Base-by-base conservation (phyloP, 64 coral and sea anemone species). In the Porites australiensis region DNA sequence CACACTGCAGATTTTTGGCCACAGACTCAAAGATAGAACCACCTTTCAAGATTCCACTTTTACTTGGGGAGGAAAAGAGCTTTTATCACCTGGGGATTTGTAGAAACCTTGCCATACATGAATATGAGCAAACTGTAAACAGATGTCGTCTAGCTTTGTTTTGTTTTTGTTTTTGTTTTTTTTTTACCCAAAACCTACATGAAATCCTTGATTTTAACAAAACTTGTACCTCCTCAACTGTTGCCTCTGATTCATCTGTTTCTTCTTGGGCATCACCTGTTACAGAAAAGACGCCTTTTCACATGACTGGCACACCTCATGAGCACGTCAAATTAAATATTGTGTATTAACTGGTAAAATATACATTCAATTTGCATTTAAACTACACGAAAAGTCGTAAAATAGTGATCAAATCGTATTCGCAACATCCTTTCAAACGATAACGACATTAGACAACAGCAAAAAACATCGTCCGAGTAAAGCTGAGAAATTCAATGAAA, bases 231-330 rank as follows among this genome's bases (percentile, higher is more conserved):
- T 77, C 96, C 82, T 98, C 96, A 22, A 98, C 91, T 79, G 93
- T 93, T 13, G 87, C 76, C 47, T 98, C 96, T 70, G 95, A 94
- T 62, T 98, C 96, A 72, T 90, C 80, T 47, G 89, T 86, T 87
- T 95, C 93, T 63, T 90, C 94, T 53, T 95, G 82, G 43, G 55
- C 62, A 27, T 93, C 87, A 20, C 73, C 16, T 89, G 44, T 43
- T 12, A 74, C 10, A 88, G 16, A 68, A 45, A 43, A 15, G 20
- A 89, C 21, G 79, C 47, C 57, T 12, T 27, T 23, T 64, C 74
- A 8, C 27, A 22, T n/a, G 62, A 50, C 48, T 11, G 58, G 46
- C 64, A 37, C 27, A n/a, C 13, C 71, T 8, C 64, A 7, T 47
- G 27, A 59, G 2, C 70, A 64, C 37, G 74, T 77, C 51, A 77